Evolutionary conservation across 2,888 invertebrate genomes (phyloP).

Genomic region (Pyrrhosoma nymphula): DNA sequence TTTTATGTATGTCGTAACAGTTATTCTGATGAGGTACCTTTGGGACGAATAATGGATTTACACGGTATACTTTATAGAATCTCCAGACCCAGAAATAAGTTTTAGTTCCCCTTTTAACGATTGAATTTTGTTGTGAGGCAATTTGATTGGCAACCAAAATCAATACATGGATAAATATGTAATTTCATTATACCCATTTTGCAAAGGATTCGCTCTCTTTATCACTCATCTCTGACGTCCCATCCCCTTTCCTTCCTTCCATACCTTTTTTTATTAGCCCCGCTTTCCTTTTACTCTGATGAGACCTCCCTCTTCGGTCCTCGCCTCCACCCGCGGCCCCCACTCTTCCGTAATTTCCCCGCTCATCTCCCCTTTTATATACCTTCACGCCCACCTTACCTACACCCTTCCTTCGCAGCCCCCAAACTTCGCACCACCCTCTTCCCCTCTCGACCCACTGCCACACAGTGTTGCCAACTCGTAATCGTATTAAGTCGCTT

Average conservation of each 20-base stretch:
- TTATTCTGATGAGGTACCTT: too few relatives aligned
- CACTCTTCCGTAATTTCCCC: neutral
- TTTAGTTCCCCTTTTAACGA: too few relatives aligned
- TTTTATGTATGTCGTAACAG: too few relatives aligned
- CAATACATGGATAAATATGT: neutral
- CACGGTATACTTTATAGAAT: too few relatives aligned
- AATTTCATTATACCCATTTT: neutral
- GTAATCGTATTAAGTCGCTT: too few relatives aligned
- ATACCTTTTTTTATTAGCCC: neutral
- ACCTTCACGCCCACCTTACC: neutral
- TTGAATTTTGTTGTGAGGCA: too few relatives aligned
- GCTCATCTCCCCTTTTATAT: neutral
- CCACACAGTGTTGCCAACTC: too few relatives aligned
- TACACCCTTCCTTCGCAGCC: neutral
- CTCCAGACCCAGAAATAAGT: too few relatives aligned
- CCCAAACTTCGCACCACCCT: neutral
- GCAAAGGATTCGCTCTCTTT: neutral
- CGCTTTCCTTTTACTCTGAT: conserved; percentile 10
- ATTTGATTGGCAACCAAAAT: too few relatives aligned
- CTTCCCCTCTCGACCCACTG: neutral
- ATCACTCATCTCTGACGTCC: neutral
- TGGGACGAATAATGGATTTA: too few relatives aligned
- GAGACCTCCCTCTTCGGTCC: neutral
- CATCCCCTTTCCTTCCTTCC: neutral
- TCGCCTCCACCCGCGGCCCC: neutral